phyloP scores from a whole-genome alignment of 1,140 invertebrate species.

The Phenacoccus solenopsis region DNA sequence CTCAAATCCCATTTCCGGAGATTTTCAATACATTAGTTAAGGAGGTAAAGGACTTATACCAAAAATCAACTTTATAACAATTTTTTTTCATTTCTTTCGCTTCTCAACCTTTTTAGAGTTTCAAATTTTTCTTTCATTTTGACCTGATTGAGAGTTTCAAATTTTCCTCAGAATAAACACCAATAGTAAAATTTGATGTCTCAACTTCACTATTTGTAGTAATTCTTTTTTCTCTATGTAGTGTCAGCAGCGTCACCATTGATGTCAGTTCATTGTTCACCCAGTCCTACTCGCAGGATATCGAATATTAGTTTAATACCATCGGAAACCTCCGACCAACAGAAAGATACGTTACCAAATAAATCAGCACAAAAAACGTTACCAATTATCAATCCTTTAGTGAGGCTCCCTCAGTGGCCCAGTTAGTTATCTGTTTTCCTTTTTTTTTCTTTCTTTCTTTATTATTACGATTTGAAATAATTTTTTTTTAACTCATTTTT shows the following conservation, averaged over 20 bases:
- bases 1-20: no score
- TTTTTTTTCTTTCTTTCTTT: background rate
- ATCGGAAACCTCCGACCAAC: constrained; percentile 17
- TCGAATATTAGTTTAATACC: constrained; percentile 24
- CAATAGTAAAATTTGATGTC: background rate
- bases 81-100: no score
- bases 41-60: no score
- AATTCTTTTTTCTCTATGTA: constrained; percentile 20
- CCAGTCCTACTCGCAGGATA: constrained; percentile 26
- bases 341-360: constrained; percentile 22
- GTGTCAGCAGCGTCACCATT: constrained; percentile 32
- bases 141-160: no score
- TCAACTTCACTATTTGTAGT: no score
- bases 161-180: background rate
- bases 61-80: no score
- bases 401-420: constrained; percentile 74
- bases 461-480: background rate
- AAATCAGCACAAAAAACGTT: constrained; percentile 47
- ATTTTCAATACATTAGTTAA: no score
- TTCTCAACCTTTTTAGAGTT: no score
- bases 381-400: constrained; percentile 81
- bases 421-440: constrained; percentile 41
- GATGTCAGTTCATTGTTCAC: constrained; percentile 29
- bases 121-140: no score
- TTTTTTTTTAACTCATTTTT: constrained; percentile 19